Evolutionary conservation across 2,888 invertebrate genomes (phyloP).

Genomic region (Epinotia demarniana): DNA sequence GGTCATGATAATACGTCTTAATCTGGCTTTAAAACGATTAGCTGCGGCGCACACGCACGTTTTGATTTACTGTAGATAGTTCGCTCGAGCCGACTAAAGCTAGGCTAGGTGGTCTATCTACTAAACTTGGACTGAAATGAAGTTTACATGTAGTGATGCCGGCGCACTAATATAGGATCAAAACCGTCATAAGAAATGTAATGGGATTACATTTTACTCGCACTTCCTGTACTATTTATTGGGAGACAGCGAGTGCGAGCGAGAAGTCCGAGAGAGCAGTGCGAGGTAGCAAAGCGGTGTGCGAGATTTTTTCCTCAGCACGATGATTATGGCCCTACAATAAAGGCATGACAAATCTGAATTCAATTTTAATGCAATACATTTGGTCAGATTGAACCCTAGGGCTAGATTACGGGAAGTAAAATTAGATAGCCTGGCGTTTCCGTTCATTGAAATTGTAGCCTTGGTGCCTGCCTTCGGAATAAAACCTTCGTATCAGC

Average conservation of each 20-base stretch:
- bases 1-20: not conserved
- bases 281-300: too few relatives aligned
- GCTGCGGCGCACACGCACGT: not conserved
- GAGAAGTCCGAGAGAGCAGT: too few relatives aligned
- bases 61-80: not conserved
- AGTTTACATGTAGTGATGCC: not conserved
- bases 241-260: too few relatives aligned
- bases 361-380: not conserved
- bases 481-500: constrained; percentile 23
- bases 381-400: not conserved
- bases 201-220: too few relatives aligned
- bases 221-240: too few relatives aligned
- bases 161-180: too few relatives aligned
- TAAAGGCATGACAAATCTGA: too few relatives aligned
- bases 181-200: too few relatives aligned
- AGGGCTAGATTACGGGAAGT: constrained; percentile 12
- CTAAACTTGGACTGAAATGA: not conserved
- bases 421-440: constrained; percentile 11
- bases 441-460: constrained; percentile 14
- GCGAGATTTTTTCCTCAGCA: too few relatives aligned
- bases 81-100: not conserved
- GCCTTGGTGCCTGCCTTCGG: constrained; percentile 20
- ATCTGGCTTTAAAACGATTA: constrained; percentile 8
- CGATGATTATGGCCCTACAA: too few relatives aligned
- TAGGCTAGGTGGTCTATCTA: not conserved